Percentiles rank a stretch among this genome's conserved stretches.
Conservation (phyloP, 2,113 vertebrate species). For the Coracopsis vasa region DNA sequence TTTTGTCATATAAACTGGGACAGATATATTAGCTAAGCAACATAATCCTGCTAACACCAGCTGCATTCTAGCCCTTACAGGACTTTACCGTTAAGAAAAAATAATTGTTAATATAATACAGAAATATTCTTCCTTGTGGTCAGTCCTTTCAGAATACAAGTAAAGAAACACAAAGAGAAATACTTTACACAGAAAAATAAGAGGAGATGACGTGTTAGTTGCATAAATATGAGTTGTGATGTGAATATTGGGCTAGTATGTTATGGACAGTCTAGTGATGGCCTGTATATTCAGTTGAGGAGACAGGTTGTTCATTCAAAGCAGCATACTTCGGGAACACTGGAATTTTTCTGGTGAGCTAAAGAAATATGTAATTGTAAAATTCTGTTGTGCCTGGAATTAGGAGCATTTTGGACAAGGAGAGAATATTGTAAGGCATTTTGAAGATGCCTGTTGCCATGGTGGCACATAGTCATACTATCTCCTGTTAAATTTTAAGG, state of each 20-base stretch:
- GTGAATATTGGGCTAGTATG: not conserved
- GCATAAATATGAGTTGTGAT: not conserved
- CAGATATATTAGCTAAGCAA: not conserved
- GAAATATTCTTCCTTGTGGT: slow-evolving; percentile 55
- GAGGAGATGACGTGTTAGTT: slow-evolving; percentile 18
- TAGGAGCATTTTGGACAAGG: not conserved
- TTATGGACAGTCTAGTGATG: not conserved
- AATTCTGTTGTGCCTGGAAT: not conserved
- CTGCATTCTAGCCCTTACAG: not conserved
- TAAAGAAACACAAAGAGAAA: slow-evolving; percentile 51
- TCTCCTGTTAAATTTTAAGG: not conserved
- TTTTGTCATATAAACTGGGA: not conserved
- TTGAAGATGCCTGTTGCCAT: not conserved
- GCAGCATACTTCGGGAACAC: not conserved
- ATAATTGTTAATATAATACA: not conserved
- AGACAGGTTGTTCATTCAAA: not conserved
- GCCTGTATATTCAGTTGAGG: not conserved
- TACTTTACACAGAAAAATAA: slow-evolving; percentile 51
- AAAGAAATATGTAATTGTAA: not conserved
- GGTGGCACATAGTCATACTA: not conserved
- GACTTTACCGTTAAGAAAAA: not conserved
- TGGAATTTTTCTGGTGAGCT: not conserved
- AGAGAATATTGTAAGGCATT: not conserved
- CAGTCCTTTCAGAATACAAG: slow-evolving; percentile 44
- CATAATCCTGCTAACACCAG: not conserved